Conservation (phyloP, 1,140 invertebrate species). For the Branchinecta lindahli region DNA sequence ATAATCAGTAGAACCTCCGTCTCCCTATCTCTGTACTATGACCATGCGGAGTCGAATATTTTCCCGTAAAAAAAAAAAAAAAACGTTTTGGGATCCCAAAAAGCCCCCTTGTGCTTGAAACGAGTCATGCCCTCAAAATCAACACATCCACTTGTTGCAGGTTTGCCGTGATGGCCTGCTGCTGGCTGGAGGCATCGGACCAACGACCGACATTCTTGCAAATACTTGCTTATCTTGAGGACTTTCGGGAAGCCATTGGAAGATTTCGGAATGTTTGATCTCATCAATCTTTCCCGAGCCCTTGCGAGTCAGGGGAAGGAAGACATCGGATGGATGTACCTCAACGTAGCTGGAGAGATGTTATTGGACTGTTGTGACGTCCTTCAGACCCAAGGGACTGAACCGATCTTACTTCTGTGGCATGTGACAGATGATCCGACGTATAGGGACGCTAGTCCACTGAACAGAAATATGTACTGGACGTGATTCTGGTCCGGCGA, state of each 20-base stretch:
- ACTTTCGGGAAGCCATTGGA: conserved; percentile 65
- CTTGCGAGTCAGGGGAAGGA: background rate
- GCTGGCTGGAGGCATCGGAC: conserved; percentile 60
- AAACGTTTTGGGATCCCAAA: too few relatives aligned
- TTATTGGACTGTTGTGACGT: background rate
- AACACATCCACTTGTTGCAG: conserved; percentile 34
- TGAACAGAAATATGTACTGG: background rate
- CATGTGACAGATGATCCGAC: background rate
- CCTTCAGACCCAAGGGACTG: background rate
- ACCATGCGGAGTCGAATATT: too few relatives aligned
- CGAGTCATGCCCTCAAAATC: too few relatives aligned
- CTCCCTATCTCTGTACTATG: too few relatives aligned
- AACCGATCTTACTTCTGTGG: background rate
- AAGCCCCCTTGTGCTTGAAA: too few relatives aligned
- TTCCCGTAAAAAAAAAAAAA: too few relatives aligned
- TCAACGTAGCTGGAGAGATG: background rate
- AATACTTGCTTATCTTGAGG: conserved; percentile 65
- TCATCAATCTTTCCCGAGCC: background rate
- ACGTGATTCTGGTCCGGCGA: too few relatives aligned
- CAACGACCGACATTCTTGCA: conserved; percentile 72
- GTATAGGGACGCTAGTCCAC: background rate
- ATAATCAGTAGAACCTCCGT: too few relatives aligned
- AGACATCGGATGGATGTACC: background rate
- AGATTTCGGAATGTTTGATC: conserved; percentile 32
- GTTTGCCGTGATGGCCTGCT: conserved; percentile 78